phyloP scores from a whole-genome alignment of 2,888 invertebrate genomes.

The Thumatha senex region DNA sequence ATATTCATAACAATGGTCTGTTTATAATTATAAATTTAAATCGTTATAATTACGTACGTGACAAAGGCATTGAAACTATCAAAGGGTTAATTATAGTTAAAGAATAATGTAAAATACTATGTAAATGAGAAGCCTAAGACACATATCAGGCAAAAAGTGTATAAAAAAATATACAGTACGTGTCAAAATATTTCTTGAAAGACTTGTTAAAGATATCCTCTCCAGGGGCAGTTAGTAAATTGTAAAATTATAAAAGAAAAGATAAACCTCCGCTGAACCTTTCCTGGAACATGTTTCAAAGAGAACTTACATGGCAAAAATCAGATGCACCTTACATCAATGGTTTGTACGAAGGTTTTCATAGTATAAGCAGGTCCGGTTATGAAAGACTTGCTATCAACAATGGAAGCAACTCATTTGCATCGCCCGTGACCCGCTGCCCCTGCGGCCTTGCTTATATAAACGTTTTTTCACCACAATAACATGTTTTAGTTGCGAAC shows the following conservation, averaged over 20 bases:
- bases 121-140: too few relatives aligned
- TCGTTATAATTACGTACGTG: not conserved
- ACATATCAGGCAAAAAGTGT: too few relatives aligned
- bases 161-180: too few relatives aligned
- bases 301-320: too few relatives aligned
- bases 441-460: slow-evolving; percentile 56
- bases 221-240: too few relatives aligned
- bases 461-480: slow-evolving; percentile 44
- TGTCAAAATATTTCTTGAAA: too few relatives aligned
- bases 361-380: slow-evolving; percentile 27
- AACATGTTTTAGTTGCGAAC: slow-evolving; percentile 31
- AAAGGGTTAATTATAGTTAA: not conserved
- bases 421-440: slow-evolving; percentile 74
- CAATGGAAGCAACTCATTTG: slow-evolving; percentile 67
- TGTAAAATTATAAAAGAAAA: too few relatives aligned
- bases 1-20: not conserved
- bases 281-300: too few relatives aligned
- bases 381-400: slow-evolving; percentile 50
- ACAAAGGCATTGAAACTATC: not conserved
- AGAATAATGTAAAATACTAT: too few relatives aligned
- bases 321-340: not conserved
- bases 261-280: too few relatives aligned
- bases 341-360: not conserved
- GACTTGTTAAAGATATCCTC: too few relatives aligned
- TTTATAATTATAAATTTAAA: not conserved